A percentile compares a stretch with the other conserved stretches of the same genome.
Conservation (phyloP, 2,113 vertebrate genomes). For the Ochotona princeps region DNA sequence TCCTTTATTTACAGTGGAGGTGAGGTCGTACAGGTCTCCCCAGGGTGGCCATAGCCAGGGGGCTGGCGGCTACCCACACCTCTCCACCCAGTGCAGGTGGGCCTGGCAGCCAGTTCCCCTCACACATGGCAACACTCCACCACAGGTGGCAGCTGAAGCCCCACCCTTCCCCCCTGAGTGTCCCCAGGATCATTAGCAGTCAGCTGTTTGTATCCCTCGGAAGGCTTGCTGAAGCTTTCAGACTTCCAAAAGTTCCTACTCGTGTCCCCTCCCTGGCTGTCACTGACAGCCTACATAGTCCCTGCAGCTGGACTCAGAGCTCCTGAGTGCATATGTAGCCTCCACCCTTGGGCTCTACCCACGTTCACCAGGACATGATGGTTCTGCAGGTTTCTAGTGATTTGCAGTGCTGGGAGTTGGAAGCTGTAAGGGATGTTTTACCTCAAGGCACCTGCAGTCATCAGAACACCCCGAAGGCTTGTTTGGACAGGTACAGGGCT, state of each 20-base stretch:
- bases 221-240: too few species aligned
- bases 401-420: not conserved
- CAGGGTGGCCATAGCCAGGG: not conserved
- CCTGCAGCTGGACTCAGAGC: not conserved
- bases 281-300: not conserved
- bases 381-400: not conserved
- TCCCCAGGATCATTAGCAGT: too few species aligned
- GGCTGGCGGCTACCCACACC: not conserved
- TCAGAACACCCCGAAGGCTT: not conserved
- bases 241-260: too few species aligned
- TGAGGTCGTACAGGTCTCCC: accelerated
- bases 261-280: not conserved
- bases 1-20: not conserved
- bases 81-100: not conserved
- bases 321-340: not conserved
- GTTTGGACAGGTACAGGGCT: not conserved
- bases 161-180: too few species aligned
- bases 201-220: too few species aligned
- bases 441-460: not conserved
- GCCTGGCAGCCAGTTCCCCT: not conserved
- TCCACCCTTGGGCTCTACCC: not conserved
- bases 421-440: not conserved
- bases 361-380: not conserved
- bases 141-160: too few species aligned
- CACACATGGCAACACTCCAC: too few species aligned